These are phyloP conservation scores for Onychostoma macrolepis DNA, from an alignment of 2,113 vertebrate species.

Conservation along the genomic window DNA sequence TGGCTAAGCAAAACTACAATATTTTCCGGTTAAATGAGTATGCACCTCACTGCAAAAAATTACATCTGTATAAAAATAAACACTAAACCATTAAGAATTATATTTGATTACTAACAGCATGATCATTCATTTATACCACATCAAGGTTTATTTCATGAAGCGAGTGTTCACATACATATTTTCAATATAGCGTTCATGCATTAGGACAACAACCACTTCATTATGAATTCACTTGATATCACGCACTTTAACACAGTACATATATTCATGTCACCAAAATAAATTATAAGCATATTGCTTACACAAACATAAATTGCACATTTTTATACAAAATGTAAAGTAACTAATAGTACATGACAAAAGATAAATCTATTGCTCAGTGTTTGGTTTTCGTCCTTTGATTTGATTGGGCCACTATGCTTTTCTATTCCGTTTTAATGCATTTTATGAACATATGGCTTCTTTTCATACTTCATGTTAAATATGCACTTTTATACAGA, in stretches of 20 bases:
- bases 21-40: too few species aligned
- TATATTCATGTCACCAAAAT: neutral
- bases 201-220: conserved; percentile 39
- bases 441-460: conserved; percentile 23
- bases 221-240: neutral
- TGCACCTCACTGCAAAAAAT: too few species aligned
- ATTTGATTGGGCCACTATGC: conserved; percentile 8
- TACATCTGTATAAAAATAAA: too few species aligned
- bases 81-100: too few species aligned
- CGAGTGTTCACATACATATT: conserved; percentile 34
- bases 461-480: conserved; percentile 11
- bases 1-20: neutral
- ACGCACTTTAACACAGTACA: conserved; percentile 33
- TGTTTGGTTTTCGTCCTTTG: neutral
- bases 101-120: too few species aligned
- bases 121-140: conserved; percentile 7
- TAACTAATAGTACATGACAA: neutral
- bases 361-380: conserved; percentile 13
- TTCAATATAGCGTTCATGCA: conserved; percentile 54
- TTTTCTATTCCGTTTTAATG: neutral
- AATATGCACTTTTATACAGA: neutral
- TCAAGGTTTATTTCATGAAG: conserved; percentile 50
- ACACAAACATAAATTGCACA: neutral
- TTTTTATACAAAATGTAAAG: neutral
- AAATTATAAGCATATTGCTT: neutral